Evolutionary conservation across 2,113 vertebrate genomes (phyloP).

Genomic region (Pelecanus crispus): DNA sequence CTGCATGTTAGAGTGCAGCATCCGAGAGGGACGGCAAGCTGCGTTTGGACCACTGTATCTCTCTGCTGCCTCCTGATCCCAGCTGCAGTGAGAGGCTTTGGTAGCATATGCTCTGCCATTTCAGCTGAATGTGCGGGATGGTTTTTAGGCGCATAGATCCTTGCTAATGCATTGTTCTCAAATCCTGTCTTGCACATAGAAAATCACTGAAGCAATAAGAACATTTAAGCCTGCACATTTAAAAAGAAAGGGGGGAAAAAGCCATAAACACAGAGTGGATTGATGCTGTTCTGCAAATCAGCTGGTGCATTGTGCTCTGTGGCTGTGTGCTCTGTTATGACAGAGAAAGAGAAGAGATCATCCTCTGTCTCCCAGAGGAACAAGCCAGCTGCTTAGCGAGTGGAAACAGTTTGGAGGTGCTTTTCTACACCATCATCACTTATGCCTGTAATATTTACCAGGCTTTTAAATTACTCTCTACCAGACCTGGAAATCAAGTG

Average conservation of each 20-base stretch:
- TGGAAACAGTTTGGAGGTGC: neutral
- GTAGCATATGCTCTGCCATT: neutral
- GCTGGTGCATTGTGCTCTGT: slow-evolving; percentile 20
- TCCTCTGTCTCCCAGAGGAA: slow-evolving; percentile 22
- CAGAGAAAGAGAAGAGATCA: slow-evolving; percentile 9
- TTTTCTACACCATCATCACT: neutral
- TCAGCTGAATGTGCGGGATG: neutral
- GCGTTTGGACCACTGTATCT: neutral
- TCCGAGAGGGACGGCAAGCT: neutral
- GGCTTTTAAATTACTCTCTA: neutral
- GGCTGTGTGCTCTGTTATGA: neutral
- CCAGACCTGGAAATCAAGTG: neutral
- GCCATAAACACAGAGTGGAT: neutral
- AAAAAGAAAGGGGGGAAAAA: neutral
- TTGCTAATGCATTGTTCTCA: slow-evolving; percentile 36
- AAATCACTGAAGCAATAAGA: slow-evolving; percentile 58
- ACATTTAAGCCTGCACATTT: slow-evolving; percentile 13
- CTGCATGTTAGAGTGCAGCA: accelerated
- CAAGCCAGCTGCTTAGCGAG: slow-evolving; percentile 11
- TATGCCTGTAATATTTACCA: neutral
- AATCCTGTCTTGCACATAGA: slow-evolving; percentile 28
- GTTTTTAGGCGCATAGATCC: neutral
- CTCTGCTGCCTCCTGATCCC: neutral
- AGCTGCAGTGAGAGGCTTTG: neutral
- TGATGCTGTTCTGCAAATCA: slow-evolving; percentile 39